Evolutionary conservation across 1,140 invertebrate species (phyloP), one percentile per base, ranked within the genome.

Genomic region (Drosophila bocqueti): DNA sequence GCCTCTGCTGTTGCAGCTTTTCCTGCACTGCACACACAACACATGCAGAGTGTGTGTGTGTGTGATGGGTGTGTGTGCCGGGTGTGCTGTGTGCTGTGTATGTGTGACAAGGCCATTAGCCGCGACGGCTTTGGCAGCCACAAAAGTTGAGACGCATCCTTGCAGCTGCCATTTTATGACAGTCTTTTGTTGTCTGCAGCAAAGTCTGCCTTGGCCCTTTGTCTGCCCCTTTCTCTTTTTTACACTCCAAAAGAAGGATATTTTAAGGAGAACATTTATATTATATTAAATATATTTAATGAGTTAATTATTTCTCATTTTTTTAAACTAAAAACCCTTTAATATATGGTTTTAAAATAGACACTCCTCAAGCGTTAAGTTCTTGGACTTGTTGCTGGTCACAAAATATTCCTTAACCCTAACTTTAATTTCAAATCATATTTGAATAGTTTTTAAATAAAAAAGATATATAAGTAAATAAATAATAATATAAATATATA

Each of bases 111-210:
- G 59, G 83, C 83, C 83, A 85, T 85, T 85, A 85, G 83, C 61
- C 83, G 54, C 52, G 57, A 72, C 72, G 71, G 76, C 79, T 74
- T 80, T 81, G 52, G 57, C 62, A 50, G 54, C 50, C 61, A 66
- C 52, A 68, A 60, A 67, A 67, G 40, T 62, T 60, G 58, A 65
- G 57, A 62, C 66, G 54, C 67, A 76, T 63, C 46, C 69, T 68
- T 79, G 59, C 76, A 79, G 75, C 79, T 87, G 83, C 79, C 79
- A 86, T 83, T 84, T 84, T 81, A 83, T 84, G 81, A 81, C 81
- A 81, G 62, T 62, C 78, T 81, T 84, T 81, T 84, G 82, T 85
- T 86, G 81, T 81, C 67, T 60, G 67, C 45, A 72, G 24, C 21
- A 40, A 38, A 36, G 54, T 38, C 58, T 26, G 58, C 18, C 40